phyloP scores from a whole-genome alignment of 2,797 vertebrate species.

The Lacerta agilis region DNA sequence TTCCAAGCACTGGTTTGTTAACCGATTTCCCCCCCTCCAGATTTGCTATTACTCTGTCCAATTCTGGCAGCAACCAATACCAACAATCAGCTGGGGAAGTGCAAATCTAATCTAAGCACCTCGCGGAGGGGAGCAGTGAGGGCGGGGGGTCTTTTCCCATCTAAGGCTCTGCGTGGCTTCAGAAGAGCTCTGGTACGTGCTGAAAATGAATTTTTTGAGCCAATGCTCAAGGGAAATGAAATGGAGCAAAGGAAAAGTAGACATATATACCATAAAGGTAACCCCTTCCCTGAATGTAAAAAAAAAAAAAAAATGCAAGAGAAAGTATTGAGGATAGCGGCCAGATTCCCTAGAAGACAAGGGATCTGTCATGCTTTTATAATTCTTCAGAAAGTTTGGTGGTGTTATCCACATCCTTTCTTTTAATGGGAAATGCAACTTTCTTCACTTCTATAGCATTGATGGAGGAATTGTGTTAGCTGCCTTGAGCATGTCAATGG shows the following conservation, averaged over 20 bases:
- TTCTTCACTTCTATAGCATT: neutral
- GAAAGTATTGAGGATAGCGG: too few relatives aligned
- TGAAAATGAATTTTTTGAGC: constrained; percentile 19
- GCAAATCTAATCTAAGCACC: constrained; percentile 24
- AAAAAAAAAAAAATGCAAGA: neutral
- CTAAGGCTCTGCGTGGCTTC: neutral
- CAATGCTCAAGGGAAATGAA: constrained; percentile 3
- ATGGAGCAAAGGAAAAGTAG: neutral
- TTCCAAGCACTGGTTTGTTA: constrained; percentile 19
- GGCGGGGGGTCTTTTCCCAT: neutral
- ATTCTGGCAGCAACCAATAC: constrained; percentile 5
- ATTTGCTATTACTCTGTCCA: neutral
- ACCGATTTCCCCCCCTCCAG: neutral
- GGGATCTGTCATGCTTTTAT: neutral
- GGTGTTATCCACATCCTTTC: too few relatives aligned
- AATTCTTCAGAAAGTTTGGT: too few relatives aligned
- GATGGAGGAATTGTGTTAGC: too few relatives aligned
- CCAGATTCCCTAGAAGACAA: neutral
- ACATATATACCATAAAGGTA: neutral
- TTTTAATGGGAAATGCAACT: neutral
- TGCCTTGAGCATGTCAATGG: neutral
- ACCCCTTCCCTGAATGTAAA: neutral
- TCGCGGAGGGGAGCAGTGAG: neutral
- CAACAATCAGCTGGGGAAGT: neutral
- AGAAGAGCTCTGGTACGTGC: neutral